phyloP scores from a whole-genome alignment of 2,888 invertebrate genomes.

The Mantis religiosa region DNA sequence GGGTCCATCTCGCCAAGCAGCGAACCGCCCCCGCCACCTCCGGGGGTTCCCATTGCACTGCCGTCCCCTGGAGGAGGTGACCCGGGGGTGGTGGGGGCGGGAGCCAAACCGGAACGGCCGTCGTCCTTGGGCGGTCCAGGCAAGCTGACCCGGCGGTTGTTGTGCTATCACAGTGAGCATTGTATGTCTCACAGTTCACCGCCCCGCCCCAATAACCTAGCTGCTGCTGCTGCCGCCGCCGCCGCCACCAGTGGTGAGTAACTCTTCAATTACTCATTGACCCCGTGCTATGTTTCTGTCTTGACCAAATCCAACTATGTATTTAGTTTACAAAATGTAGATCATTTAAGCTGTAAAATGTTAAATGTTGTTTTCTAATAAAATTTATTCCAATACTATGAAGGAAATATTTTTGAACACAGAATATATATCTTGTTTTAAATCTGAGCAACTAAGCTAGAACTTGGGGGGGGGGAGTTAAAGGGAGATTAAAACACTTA shows the following conservation, averaged over 20 bases:
- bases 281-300: neutral
- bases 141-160: conserved; percentile 69
- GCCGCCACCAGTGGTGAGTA: conserved; percentile 2
- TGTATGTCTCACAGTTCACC: conserved; percentile 50
- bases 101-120: conserved; percentile 71
- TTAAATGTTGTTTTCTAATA: too few species aligned
- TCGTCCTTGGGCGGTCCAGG: conserved; percentile 64
- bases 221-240: neutral
- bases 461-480: too few species aligned
- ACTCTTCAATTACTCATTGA: neutral
- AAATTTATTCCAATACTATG: too few species aligned
- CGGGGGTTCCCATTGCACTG: conserved; percentile 39
- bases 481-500: too few species aligned
- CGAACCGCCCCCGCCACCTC: conserved; percentile 49
- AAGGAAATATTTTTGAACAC: too few species aligned
- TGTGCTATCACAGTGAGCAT: conserved; percentile 77
- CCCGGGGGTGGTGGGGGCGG: conserved; percentile 44
- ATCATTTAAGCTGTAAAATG: too few species aligned
- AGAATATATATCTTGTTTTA: too few species aligned
- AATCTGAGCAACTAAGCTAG: too few species aligned
- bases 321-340: too few species aligned
- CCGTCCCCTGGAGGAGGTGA: conserved; percentile 46
- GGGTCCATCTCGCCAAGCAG: conserved; percentile 60
- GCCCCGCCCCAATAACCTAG: conserved; percentile 30
- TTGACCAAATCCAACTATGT: neutral